Evolutionary conservation across 64 coral and sea anemone genomes (phyloP).

Genomic region (Orbicella faveolata): DNA sequence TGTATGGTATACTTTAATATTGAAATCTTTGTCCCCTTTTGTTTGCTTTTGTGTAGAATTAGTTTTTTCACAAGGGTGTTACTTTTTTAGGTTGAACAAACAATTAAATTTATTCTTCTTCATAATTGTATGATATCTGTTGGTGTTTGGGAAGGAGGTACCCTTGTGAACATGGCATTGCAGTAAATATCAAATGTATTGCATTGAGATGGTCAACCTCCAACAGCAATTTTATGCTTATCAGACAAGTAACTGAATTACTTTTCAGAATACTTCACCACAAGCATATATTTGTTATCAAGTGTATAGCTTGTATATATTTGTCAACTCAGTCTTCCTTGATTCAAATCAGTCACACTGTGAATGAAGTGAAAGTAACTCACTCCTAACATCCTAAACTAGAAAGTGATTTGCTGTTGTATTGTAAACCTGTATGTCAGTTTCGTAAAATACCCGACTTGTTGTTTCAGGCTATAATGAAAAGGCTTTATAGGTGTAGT

Average conservation of each 20-base stretch:
- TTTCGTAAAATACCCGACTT: too few species aligned
- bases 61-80: not conserved
- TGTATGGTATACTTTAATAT: not conserved
- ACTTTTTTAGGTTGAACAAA: too few species aligned
- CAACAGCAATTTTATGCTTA: conserved; percentile 14
- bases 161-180: not conserved
- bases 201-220: not conserved
- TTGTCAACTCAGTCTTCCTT: too few species aligned
- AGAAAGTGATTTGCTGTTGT: too few species aligned
- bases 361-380: too few species aligned
- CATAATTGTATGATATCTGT: not conserved
- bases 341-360: too few species aligned
- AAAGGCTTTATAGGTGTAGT: too few species aligned
- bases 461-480: too few species aligned
- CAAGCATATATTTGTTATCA: not conserved
- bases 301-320: too few species aligned
- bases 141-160: not conserved
- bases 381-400: too few species aligned
- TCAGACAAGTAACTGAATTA: conserved; percentile 31
- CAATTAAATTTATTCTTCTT: not conserved
- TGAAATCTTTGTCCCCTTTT: not conserved
- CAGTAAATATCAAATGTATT: not conserved
- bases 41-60: not conserved
- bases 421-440: too few species aligned
- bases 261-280: conserved; percentile 13